Evolutionary conservation across 2,888 invertebrate genomes (phyloP).

Genomic region (Xestia sexstrigata): DNA sequence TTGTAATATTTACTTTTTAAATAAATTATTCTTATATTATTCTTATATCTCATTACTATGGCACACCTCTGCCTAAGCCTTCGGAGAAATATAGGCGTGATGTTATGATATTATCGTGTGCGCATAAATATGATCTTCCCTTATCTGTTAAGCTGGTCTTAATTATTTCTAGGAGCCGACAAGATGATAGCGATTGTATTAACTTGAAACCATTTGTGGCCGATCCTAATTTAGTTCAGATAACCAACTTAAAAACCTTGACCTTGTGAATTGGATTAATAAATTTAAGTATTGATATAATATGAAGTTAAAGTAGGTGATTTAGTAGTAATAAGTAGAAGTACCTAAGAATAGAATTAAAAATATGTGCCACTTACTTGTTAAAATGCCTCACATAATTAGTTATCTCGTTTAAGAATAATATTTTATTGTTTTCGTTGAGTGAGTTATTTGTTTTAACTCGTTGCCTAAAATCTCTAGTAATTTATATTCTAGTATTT

Average conservation of each 20-base stretch:
- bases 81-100: neutral
- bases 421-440: no score
- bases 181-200: constrained; percentile 1
- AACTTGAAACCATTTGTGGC: neutral
- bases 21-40: no score
- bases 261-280: neutral
- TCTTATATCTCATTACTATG: neutral
- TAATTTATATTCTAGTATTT: no score
- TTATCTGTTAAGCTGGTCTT: neutral
- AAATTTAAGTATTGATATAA: neutral
- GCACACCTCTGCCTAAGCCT: neutral
- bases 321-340: no score
- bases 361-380: neutral
- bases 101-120: neutral
- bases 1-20: no score
- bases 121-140: neutral
- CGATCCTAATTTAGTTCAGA: neutral
- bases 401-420: no score
- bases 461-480: no score
- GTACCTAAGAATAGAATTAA: no score
- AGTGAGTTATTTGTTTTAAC: no score
- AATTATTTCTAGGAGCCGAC: neutral
- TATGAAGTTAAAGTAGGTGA: neutral
- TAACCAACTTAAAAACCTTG: neutral
- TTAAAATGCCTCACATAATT: no score